phyloP scores from a whole-genome alignment of 2,888 invertebrate genomes.

The Oxytorus armatus region DNA sequence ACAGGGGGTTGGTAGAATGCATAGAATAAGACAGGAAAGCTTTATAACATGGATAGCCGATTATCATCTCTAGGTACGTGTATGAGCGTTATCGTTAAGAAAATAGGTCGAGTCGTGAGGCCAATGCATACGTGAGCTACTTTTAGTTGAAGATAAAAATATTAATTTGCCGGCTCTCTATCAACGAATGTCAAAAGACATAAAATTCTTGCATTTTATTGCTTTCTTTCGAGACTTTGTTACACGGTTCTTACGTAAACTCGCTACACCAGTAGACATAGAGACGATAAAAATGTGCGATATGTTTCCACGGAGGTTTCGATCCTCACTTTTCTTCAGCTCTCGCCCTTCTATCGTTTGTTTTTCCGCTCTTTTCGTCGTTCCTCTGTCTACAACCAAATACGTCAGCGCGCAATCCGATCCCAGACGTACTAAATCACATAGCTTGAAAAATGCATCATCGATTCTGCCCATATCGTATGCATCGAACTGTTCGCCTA shows the following conservation, averaged over 20 bases:
- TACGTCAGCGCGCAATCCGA: conserved; percentile 12
- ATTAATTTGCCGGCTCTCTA: neutral
- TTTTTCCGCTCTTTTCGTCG: conserved; percentile 1
- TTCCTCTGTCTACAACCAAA: neutral
- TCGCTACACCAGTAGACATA: neutral
- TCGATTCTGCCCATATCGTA: conserved; percentile 3
- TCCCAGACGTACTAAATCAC: conserved; percentile 35
- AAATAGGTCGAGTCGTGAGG: neutral
- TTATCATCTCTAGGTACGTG: neutral
- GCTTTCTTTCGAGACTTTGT: neutral
- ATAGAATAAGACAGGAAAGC: neutral
- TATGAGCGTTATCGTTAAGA: neutral
- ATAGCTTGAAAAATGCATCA: conserved; percentile 39
- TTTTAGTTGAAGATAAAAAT: neutral
- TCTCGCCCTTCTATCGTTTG: neutral
- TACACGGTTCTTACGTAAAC: neutral
- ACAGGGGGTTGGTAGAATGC: neutral
- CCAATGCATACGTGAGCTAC: neutral
- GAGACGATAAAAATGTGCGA: neutral
- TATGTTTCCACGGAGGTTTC: neutral
- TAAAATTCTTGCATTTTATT: neutral
- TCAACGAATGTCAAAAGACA: neutral
- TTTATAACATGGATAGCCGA: neutral
- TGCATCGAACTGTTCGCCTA: neutral
- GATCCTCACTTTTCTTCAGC: neutral